phyloP scores from a whole-genome alignment of 2,113 vertebrate species.

The Poeciliopsis prolifica region DNA sequence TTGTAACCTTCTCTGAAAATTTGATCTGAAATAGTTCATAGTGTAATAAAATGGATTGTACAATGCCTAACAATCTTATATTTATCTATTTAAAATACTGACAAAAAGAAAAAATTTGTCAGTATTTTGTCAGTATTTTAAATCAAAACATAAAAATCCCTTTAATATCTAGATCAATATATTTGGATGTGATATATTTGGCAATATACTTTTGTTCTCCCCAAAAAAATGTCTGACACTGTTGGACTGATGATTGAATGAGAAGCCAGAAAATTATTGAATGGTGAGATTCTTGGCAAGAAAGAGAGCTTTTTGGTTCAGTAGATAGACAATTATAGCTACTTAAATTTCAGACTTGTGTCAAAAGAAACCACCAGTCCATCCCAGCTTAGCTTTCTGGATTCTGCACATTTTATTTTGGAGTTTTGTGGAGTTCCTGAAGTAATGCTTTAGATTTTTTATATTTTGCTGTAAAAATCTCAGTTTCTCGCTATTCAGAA shows the following conservation, averaged over 20 bases:
- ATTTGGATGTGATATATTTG: too few relatives aligned
- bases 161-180: too few relatives aligned
- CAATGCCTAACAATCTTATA: too few relatives aligned
- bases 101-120: too few relatives aligned
- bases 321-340: constrained; percentile 25
- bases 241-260: neutral
- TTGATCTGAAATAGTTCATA: too few relatives aligned
- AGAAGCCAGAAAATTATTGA: neutral
- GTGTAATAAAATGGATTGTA: too few relatives aligned
- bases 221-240: neutral
- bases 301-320: constrained; percentile 19
- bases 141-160: too few relatives aligned
- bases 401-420: constrained; percentile 12
- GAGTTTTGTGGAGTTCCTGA: constrained; percentile 26
- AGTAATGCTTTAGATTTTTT: constrained; percentile 40
- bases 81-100: too few relatives aligned
- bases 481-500: constrained; percentile 48
- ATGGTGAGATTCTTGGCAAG: neutral
- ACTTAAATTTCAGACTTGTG: constrained; percentile 36
- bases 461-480: constrained; percentile 16
- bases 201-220: too few relatives aligned
- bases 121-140: too few relatives aligned
- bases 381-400: neutral
- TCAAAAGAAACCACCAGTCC: constrained; percentile 34
- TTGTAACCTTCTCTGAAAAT: too few relatives aligned